Evolutionary conservation across 2,888 invertebrate species (phyloP).

Genomic region (Melinopterus prodromus): DNA sequence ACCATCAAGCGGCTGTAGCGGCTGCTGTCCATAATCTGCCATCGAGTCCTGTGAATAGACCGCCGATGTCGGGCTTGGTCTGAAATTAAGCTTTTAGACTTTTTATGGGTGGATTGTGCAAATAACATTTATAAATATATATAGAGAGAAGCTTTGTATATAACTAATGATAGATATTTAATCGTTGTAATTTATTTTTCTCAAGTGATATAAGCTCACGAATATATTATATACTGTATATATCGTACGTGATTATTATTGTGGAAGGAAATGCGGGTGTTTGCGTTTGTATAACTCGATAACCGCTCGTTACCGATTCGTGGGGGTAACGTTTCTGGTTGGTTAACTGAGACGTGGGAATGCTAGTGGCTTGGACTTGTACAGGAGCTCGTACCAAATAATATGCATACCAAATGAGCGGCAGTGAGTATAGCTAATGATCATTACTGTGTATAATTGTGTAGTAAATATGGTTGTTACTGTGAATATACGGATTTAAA

Average conservation of each 20-base stretch:
- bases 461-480: conserved; percentile 59
- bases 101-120: conserved; percentile 25
- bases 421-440: conserved; percentile 29
- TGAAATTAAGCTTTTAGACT: conserved; percentile 46
- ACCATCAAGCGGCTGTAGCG: conserved; percentile 60
- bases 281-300: background rate
- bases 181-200: conserved; percentile 30
- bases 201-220: conserved; percentile 5
- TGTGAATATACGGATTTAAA: conserved; percentile 56
- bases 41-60: conserved; percentile 71
- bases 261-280: background rate
- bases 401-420: conserved; percentile 48
- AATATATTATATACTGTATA: conserved; percentile 29
- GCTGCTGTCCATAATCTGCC: conserved; percentile 64
- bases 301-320: background rate
- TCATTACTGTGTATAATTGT: conserved; percentile 56
- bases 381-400: background rate
- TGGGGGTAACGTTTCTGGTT: background rate
- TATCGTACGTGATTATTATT: conserved; percentile 9
- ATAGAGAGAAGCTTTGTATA: conserved; percentile 44
- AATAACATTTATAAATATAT: conserved; percentile 33
- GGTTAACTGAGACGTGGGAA: background rate
- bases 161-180: conserved; percentile 44
- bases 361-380: background rate
- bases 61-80: conserved; percentile 73